Percentiles rank a stretch among this genome's conserved stretches.
Conservation (phyloP, 2,113 vertebrate genomes). For the Poecilia latipinna region DNA sequence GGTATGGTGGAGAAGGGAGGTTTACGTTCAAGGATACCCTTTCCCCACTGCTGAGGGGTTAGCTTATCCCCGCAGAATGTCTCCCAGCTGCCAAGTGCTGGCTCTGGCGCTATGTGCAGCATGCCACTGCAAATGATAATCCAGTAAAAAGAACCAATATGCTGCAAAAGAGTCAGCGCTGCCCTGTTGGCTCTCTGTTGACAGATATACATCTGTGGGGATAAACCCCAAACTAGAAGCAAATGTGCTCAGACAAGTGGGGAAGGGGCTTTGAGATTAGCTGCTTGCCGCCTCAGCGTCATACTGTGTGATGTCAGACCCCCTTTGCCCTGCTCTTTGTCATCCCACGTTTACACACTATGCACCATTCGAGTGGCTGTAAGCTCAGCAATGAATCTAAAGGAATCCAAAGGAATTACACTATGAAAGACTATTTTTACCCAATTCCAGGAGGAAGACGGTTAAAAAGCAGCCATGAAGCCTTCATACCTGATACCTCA, state of each 20-base stretch:
- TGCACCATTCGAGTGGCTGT: conserved; percentile 39
- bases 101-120: conserved; percentile 59
- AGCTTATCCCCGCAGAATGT: conserved; percentile 75
- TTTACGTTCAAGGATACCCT: conserved; percentile 66
- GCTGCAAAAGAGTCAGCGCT: conserved; percentile 53
- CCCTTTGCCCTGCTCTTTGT: conserved; percentile 62
- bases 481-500: conserved; percentile 36
- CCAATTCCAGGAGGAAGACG: conserved; percentile 32
- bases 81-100: conserved; percentile 70
- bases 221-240: conserved; percentile 69
- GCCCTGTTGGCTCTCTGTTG: conserved; percentile 65
- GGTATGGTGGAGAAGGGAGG: conserved; percentile 62
- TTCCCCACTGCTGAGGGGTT: conserved; percentile 59
- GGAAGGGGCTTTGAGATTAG: conserved; percentile 74
- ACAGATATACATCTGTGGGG: conserved; percentile 77
- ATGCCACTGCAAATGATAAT: conserved; percentile 73
- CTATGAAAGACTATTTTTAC: conserved; percentile 50
- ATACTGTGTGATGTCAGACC: conserved; percentile 55
- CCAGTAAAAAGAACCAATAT: conserved; percentile 72
- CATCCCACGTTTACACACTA: conserved; percentile 35
- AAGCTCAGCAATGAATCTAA: conserved; percentile 43
- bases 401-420: conserved; percentile 48
- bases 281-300: conserved; percentile 50
- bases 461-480: conserved; percentile 34
- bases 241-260: conserved; percentile 72